These are phyloP conservation scores for Gryon sp. DNA, from an alignment of 1,140 invertebrate genomes.

Conservation along the genomic window DNA sequence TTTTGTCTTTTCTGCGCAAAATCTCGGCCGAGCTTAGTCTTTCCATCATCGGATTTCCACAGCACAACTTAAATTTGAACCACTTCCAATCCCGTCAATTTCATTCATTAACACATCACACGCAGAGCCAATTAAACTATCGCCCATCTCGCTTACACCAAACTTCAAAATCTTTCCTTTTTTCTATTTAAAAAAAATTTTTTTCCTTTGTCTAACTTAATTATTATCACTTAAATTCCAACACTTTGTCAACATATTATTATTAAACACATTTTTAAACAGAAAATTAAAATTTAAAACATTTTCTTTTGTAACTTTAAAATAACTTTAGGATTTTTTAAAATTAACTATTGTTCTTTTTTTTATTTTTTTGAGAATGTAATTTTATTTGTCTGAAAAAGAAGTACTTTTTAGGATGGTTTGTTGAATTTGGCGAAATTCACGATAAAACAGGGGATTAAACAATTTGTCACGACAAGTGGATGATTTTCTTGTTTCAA, in stretches of 20 bases:
- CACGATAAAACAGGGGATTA: too few species aligned
- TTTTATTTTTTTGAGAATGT: too few species aligned
- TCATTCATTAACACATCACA: slow-evolving; percentile 45
- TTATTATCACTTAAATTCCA: too few species aligned
- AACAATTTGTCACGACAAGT: neutral
- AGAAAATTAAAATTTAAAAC: too few species aligned
- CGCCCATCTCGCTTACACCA: slow-evolving; percentile 1
- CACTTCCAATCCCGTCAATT: slow-evolving; percentile 41
- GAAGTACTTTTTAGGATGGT: too few species aligned
- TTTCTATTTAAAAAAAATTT: too few species aligned
- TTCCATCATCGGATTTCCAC: slow-evolving; percentile 69
- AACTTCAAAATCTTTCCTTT: neutral
- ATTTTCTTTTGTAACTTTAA: too few species aligned
- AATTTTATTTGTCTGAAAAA: too few species aligned
- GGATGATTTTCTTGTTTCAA: slow-evolving; percentile 19
- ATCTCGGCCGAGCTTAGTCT: slow-evolving; percentile 76
- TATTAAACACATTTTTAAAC: neutral
- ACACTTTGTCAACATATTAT: too few species aligned
- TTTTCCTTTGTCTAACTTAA: neutral
- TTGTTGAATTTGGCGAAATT: too few species aligned
- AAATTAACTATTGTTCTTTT: too few species aligned
- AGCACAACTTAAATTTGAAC: slow-evolving; percentile 28
- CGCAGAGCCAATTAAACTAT: slow-evolving; percentile 15
- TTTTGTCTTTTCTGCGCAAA: slow-evolving; percentile 76
- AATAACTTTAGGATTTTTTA: too few species aligned